A percentile compares a stretch with the other conserved stretches of the same genome.
These are phyloP conservation scores for Aphelinus certus DNA, from an alignment of 1,140 invertebrate species.

Conservation along the genomic window DNA sequence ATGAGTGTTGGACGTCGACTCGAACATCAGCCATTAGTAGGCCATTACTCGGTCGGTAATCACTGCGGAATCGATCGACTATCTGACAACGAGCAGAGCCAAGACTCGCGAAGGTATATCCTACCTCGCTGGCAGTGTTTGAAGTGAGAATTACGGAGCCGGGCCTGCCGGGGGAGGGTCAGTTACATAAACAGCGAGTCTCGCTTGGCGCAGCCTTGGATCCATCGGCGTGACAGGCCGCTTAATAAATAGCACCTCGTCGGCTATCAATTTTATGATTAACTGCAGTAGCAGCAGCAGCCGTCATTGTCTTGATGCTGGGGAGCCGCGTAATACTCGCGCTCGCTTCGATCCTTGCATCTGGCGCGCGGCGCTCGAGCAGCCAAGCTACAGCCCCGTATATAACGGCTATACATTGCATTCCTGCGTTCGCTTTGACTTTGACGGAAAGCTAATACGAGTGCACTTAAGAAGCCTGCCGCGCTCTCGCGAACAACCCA, in stretches of 20 bases:
- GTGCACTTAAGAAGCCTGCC: conserved; percentile 1
- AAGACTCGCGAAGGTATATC: too few relatives aligned
- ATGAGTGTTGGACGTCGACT: too few relatives aligned
- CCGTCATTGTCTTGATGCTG: conserved; percentile 27
- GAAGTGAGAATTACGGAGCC: too few relatives aligned
- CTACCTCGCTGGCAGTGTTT: too few relatives aligned
- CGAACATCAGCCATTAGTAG: too few relatives aligned
- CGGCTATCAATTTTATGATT: conserved; percentile 36
- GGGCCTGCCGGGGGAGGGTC: too few relatives aligned
- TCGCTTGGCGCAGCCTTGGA: conserved; percentile 7
- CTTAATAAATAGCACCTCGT: conserved; percentile 42
- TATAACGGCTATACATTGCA: background rate
- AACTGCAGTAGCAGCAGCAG: conserved; percentile 13
- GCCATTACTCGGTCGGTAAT: too few relatives aligned
- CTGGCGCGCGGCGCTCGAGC: too few relatives aligned
- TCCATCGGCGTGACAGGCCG: too few relatives aligned
- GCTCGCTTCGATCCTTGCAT: too few relatives aligned
- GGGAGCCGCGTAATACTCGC: background rate
- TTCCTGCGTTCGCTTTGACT: conserved; percentile 17
- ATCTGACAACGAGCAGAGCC: too few relatives aligned
- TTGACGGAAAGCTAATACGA: conserved; percentile 22
- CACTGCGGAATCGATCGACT: too few relatives aligned
- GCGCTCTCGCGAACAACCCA: background rate
- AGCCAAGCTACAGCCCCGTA: background rate
- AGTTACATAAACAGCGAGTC: background rate